A percentile compares a stretch with the other conserved stretches of the same genome.
Evolutionary conservation across 2,888 invertebrate genomes (phyloP).

Genomic region (Phasia obesa): DNA sequence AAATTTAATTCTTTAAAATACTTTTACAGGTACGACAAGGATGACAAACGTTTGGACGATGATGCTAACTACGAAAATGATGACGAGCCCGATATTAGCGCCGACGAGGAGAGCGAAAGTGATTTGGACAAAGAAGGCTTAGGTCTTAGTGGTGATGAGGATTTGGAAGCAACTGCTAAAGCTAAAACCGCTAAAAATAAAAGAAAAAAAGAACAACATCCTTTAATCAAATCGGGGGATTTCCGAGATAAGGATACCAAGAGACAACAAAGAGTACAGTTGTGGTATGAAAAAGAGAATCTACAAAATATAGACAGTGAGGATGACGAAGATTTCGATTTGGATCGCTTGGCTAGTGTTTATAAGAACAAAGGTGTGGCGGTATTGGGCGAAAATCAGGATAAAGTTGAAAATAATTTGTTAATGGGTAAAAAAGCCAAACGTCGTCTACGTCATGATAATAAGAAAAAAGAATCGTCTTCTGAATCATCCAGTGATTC

Average conservation of each 20-base stretch:
- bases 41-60: constrained; percentile 86
- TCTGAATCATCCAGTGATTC: constrained; percentile 75
- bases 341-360: constrained; percentile 89
- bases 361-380: constrained; percentile 88
- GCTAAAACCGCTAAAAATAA: constrained; percentile 78
- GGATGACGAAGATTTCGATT: constrained; percentile 93
- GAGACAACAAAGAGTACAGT: constrained; percentile 89
- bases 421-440: constrained; percentile 80
- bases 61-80: constrained; percentile 87
- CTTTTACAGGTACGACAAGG: constrained; percentile 85
- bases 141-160: constrained; percentile 88
- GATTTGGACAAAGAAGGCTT: constrained; percentile 79
- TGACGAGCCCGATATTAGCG: constrained; percentile 76
- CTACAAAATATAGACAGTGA: constrained; percentile 91
- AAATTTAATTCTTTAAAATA: background rate
- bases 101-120: constrained; percentile 76
- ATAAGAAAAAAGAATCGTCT: constrained; percentile 68
- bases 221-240: constrained; percentile 91
- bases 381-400: constrained; percentile 78
- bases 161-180: constrained; percentile 80
- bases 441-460: constrained; percentile 78
- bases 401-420: constrained; percentile 50
- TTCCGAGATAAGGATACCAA: constrained; percentile 88
- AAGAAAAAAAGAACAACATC: constrained; percentile 84
- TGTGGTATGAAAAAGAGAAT: constrained; percentile 94